Evolutionary conservation across 1,140 invertebrate species (phyloP).

Genomic region (Hirudo medicinalis): DNA sequence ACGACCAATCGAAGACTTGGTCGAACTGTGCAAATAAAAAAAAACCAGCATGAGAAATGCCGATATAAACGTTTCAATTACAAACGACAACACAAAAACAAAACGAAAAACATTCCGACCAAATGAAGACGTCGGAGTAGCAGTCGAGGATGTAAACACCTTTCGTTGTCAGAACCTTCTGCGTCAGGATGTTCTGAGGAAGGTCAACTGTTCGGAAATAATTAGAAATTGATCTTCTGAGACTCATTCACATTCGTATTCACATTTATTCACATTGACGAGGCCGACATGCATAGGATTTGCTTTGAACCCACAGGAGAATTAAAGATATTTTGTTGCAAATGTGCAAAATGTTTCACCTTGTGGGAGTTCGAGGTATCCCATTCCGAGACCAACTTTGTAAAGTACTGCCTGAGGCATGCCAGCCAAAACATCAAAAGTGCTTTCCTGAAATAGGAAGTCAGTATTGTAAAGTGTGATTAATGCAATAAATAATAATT

Average conservation of each 20-base stretch:
- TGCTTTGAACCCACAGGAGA: too few relatives aligned
- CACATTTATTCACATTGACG: too few relatives aligned
- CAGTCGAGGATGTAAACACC: conserved; percentile 97
- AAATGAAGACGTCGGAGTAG: conserved; percentile 89
- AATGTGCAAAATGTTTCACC: conserved; percentile 32
- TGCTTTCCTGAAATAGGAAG: not conserved
- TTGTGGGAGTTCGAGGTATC: conserved; percentile 93
- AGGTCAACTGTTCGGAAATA: conserved; percentile 45
- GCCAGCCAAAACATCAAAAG: not conserved
- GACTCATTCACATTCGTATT: too few relatives aligned
- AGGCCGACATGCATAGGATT: too few relatives aligned
- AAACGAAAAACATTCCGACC: conserved; percentile 48
- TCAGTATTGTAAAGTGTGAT: not conserved
- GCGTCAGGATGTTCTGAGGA: conserved; percentile 54
- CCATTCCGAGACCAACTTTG: conserved; percentile 89
- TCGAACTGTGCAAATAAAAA: too few relatives aligned
- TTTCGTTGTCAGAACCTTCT: conserved; percentile 63
- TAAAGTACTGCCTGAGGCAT: conserved; percentile 61
- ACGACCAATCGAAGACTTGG: too few relatives aligned
- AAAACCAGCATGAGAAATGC: too few relatives aligned
- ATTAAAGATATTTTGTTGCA: too few relatives aligned
- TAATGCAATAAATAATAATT: not conserved
- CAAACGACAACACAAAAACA: not conserved
- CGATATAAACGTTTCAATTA: too few relatives aligned
- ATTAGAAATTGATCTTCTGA: too few relatives aligned